These are phyloP conservation scores for Pelobates cultripes DNA, from an alignment of 2,797 vertebrate genomes.

Conservation along the genomic window DNA sequence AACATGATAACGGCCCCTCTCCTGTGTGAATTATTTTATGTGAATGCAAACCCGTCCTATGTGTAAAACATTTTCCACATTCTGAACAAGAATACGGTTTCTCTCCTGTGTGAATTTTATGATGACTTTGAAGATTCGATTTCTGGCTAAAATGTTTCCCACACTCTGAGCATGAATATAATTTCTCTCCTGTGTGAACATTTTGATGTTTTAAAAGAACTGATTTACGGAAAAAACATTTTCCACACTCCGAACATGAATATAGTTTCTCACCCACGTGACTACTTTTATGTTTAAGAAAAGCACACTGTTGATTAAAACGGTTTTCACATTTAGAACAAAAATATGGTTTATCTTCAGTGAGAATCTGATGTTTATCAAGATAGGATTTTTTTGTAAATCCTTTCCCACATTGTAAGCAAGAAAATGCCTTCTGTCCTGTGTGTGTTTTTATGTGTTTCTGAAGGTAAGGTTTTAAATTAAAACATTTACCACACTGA, in stretches of 20 bases:
- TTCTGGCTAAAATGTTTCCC: not conserved
- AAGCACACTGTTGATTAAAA: not conserved
- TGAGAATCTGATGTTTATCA: conserved; percentile 8
- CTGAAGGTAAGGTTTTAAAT: not conserved
- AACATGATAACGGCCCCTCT: not conserved
- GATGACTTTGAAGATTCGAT: not conserved
- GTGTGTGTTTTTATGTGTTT: not conserved
- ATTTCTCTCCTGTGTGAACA: not conserved
- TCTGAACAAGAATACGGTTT: not conserved
- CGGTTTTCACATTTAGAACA: not conserved
- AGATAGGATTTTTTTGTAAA: not conserved
- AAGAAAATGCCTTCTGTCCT: not conserved
- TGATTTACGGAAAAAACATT: too few relatives aligned
- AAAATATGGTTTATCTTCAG: not conserved
- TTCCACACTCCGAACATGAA: not conserved
- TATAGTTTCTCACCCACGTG: not conserved
- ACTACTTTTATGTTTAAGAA: not conserved
- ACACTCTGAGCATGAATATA: not conserved
- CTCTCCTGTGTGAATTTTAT: not conserved
- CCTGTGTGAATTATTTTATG: not conserved
- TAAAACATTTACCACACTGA: conserved; percentile 9
- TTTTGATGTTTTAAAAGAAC: too few relatives aligned
- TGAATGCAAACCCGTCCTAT: not conserved
- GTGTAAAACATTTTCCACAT: not conserved
- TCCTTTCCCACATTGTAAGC: too few relatives aligned